A percentile compares a stretch with the other conserved stretches of the same genome.
Conservation (phyloP, 2,113 vertebrate species). For the Bolborhynchus lineola region DNA sequence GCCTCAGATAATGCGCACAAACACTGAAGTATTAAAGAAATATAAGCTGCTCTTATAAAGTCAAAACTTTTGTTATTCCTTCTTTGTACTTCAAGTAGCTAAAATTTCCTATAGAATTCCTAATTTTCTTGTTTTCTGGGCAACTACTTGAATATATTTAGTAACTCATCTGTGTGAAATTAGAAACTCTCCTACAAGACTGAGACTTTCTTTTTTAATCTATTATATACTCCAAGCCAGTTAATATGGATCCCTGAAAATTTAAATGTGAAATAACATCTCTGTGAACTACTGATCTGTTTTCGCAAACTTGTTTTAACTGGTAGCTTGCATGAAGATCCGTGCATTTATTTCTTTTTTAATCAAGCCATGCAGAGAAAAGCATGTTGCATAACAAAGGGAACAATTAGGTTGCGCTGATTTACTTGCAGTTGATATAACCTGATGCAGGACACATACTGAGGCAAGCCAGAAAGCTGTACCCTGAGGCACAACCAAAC, state of each 20-base stretch:
- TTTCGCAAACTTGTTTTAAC: slow-evolving; percentile 16
- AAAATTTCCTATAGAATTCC: not conserved
- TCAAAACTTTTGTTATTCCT: not conserved
- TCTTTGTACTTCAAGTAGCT: not conserved
- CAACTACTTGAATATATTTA: not conserved
- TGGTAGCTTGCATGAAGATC: not conserved
- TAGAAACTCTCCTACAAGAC: not conserved
- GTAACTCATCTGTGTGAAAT: not conserved
- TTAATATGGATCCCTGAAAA: not conserved
- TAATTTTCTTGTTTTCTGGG: not conserved
- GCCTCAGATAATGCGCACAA: not conserved
- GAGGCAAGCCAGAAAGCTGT: slow-evolving; percentile 35
- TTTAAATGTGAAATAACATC: not conserved
- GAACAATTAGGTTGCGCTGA: slow-evolving; percentile 35
- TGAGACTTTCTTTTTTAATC: not conserved
- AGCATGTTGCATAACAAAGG: slow-evolving; percentile 34
- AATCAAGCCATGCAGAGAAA: slow-evolving; percentile 8
- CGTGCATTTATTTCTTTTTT: slow-evolving; percentile 10
- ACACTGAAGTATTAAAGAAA: not conserved
- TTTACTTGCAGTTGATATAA: slow-evolving; percentile 18
- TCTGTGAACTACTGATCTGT: not conserved
- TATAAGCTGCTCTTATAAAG: not conserved
- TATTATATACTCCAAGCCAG: not conserved
- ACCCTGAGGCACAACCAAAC: slow-evolving; percentile 38
- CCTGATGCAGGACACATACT: slow-evolving; percentile 40